phyloP scores from a whole-genome alignment of 2,888 invertebrate species.

The Ypsolopha sequella region DNA sequence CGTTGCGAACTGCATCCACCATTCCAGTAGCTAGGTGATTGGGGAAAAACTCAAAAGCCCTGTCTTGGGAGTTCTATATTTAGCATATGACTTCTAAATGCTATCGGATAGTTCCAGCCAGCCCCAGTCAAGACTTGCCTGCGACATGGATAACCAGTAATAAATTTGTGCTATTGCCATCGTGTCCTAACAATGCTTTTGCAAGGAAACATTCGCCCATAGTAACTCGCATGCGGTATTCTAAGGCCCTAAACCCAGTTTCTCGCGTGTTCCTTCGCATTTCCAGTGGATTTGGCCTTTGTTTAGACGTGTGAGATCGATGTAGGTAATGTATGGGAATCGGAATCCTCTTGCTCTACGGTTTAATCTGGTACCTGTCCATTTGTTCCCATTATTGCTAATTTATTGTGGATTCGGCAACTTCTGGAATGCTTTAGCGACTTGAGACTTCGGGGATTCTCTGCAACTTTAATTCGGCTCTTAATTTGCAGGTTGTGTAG shows the following conservation, averaged over 20 bases:
- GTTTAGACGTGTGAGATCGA: slow-evolving; percentile 65
- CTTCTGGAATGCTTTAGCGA: background rate
- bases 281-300: slow-evolving; percentile 35
- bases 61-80: no score
- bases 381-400: slow-evolving; percentile 65
- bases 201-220: no score
- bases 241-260: background rate
- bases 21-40: no score
- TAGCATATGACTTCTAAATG: no score
- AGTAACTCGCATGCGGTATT: background rate
- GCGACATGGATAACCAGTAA: no score
- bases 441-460: background rate
- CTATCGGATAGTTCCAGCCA: no score
- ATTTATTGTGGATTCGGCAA: slow-evolving; percentile 42
- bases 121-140: no score
- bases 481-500: background rate
- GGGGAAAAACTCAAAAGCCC: no score
- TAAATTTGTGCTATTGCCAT: no score
- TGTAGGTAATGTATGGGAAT: slow-evolving; percentile 62
- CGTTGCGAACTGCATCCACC: no score
- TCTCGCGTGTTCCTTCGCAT: slow-evolving; percentile 55
- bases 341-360: slow-evolving; percentile 41
- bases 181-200: no score
- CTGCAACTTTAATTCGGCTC: background rate
- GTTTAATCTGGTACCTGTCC: slow-evolving; percentile 67